These are phyloP conservation scores for Eulacestoma nigropectus DNA, from an alignment of 2,113 vertebrate genomes.

Conservation along the genomic window DNA sequence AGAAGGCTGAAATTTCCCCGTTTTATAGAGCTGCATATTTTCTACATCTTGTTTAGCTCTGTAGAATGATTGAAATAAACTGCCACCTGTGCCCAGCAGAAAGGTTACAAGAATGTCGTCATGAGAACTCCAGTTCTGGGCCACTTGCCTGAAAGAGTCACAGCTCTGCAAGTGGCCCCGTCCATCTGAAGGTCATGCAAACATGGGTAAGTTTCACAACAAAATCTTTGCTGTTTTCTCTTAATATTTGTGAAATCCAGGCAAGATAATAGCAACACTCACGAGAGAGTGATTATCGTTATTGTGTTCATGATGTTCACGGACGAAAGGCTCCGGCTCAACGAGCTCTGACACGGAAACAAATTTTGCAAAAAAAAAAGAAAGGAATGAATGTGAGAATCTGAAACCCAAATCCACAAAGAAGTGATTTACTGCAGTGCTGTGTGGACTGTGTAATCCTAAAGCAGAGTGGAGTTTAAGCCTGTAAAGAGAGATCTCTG, in stretches of 20 bases:
- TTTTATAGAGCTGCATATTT: background rate
- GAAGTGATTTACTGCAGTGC: background rate
- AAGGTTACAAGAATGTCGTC: background rate
- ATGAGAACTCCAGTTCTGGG: background rate
- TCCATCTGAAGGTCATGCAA: background rate
- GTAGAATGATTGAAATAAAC: background rate
- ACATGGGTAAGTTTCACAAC: background rate
- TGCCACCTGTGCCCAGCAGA: background rate
- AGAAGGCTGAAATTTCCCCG: background rate
- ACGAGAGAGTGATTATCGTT: background rate
- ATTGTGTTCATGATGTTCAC: background rate
- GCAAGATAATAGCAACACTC: background rate
- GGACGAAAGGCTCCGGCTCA: background rate
- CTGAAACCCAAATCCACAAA: background rate
- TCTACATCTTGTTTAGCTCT: background rate
- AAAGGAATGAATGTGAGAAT: background rate
- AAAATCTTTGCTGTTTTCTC: background rate
- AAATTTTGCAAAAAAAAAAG: background rate
- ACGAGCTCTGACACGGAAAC: background rate
- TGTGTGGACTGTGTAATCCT: background rate
- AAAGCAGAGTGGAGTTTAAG: background rate
- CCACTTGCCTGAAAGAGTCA: background rate
- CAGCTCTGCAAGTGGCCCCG: background rate
- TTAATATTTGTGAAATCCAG: background rate
- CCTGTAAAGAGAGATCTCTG: background rate